These are phyloP conservation scores for Pogonognathellus flavescens DNA, from an alignment of 1,140 invertebrate species.

Conservation along the genomic window DNA sequence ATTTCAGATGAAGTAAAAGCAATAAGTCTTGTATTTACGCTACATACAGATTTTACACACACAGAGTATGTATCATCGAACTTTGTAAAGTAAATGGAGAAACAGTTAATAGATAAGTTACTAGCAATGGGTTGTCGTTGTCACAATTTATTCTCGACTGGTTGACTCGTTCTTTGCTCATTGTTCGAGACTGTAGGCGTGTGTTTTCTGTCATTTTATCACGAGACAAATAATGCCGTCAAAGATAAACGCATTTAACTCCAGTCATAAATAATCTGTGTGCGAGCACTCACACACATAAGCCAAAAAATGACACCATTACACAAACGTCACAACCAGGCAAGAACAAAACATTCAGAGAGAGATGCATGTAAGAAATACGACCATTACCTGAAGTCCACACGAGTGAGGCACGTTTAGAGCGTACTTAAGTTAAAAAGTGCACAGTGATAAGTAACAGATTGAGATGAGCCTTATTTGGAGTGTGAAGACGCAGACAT, in stretches of 20 bases:
- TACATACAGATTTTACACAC: neutral
- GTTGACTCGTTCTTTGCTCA: constrained; percentile 39
- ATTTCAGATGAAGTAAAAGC: neutral
- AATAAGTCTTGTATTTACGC: neutral
- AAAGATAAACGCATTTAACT: constrained; percentile 55
- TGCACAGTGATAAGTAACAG: constrained; percentile 37
- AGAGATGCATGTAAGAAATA: neutral
- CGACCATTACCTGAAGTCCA: neutral
- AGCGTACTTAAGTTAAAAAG: neutral
- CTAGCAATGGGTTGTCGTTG: constrained; percentile 35
- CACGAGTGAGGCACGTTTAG: neutral
- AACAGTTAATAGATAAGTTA: constrained; percentile 26
- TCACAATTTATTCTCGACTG: constrained; percentile 35
- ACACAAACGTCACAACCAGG: neutral
- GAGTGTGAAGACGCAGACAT: constrained; percentile 38
- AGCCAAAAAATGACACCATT: constrained; percentile 45
- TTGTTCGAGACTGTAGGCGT: constrained; percentile 55
- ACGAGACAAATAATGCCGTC: constrained; percentile 54
- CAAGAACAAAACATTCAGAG: neutral
- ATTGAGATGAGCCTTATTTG: constrained; percentile 37
- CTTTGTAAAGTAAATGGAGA: neutral
- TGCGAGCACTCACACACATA: constrained; percentile 9
- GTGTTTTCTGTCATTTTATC: constrained; percentile 58
- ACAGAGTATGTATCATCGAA: neutral
- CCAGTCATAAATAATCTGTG: constrained; percentile 57